Evolutionary conservation across 2,888 invertebrate genomes (phyloP), one percentile per base, ranked within the genome.

Genomic region (Rhimphoctona megacephalus): DNA sequence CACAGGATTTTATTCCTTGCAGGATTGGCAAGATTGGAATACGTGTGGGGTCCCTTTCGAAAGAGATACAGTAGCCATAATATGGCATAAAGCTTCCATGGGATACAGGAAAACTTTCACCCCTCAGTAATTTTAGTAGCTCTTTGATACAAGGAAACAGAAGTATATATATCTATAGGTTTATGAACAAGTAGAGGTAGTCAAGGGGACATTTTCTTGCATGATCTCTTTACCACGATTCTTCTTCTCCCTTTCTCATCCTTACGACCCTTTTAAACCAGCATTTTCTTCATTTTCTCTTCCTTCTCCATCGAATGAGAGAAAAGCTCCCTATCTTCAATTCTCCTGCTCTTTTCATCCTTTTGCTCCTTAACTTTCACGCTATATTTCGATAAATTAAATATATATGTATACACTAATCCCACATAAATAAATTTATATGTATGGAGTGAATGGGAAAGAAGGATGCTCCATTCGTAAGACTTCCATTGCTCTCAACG

Each of bases 91-190:
- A 83, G 39, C 83, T 83, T 52, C 19, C 43, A 70, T 74, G 74
- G 74, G 74, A 66, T 25, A 70, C 49, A 64, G 25, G 66, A 74
- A 66, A 85, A 88, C 89, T 89, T 91, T 90, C 82, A 79, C 88
- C 89, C 87, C 87, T 82, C 79, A 79, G 83, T 86, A 87, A 86
- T 88, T 88, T 73, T 77, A 46, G 76, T 80, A 39, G 66, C 76
- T 64, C 72, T 52, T 49, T 72, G 64, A 52, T 76, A 43, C 76
- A 66, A 79, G 83, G 64, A 52, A 72, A 43, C 72, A 66, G 72
- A 74, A 81, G 70, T 70, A 46, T 61, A 80, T 76, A 33, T 69
- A 36, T 46, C 3, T 36, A 36, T 67, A 8, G 2, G 17, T 11
- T 33, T 25, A 52, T 33, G 57, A 14, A 52, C 33, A 54, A 66